phyloP scores from a whole-genome alignment of 2,113 vertebrate species.

The Melospiza georgiana region DNA sequence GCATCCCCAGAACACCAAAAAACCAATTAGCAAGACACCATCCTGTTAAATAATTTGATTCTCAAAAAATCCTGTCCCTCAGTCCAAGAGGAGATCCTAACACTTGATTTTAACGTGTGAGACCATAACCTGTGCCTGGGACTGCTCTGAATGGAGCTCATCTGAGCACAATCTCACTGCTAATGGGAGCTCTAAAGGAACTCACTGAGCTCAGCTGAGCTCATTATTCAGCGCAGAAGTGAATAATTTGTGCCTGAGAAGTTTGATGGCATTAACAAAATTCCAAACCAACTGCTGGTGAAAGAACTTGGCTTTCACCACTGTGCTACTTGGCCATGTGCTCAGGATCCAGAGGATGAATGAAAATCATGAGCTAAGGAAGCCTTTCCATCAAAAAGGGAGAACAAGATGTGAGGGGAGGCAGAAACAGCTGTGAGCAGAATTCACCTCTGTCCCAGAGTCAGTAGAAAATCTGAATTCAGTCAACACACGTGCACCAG shows the following conservation, averaged over 20 bases:
- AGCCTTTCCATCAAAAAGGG: background rate
- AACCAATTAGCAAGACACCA: background rate
- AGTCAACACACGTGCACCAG: background rate
- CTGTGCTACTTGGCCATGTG: background rate
- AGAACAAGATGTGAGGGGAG: background rate
- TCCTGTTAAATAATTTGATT: background rate
- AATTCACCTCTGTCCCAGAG: background rate
- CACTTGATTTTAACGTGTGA: fast-evolving
- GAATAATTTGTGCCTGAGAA: background rate
- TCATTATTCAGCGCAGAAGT: background rate
- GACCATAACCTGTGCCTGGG: background rate
- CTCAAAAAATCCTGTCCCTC: background rate
- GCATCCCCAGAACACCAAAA: background rate
- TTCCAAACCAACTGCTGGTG: background rate
- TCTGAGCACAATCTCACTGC: background rate
- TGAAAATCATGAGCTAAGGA: background rate
- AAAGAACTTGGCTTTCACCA: background rate
- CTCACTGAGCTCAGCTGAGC: background rate
- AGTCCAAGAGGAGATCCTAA: background rate
- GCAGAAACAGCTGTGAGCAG: background rate
- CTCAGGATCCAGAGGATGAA: background rate
- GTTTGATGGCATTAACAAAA: background rate
- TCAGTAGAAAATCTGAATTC: background rate
- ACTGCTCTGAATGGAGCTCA: background rate
- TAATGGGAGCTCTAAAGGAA: background rate